Conservation (phyloP, 2,888 invertebrate species). For the Chrysomela aeneicollis region DNA sequence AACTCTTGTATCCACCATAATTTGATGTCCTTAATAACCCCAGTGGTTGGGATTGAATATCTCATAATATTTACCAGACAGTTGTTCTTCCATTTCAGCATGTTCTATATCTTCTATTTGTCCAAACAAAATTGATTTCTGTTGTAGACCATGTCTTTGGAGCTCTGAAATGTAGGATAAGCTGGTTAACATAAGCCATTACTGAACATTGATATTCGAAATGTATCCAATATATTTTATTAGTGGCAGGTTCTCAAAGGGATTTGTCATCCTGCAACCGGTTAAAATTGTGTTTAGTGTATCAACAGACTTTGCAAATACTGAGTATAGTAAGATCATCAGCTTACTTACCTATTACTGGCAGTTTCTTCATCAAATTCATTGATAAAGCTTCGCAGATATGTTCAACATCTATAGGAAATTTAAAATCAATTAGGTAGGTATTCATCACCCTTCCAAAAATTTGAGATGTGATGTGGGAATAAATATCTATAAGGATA, state of each 20-base stretch:
- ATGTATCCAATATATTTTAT: background rate
- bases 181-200: slow-evolving; percentile 1
- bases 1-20: too few relatives aligned
- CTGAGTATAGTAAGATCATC: background rate
- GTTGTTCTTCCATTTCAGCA: background rate
- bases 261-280: background rate
- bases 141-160: background rate
- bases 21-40: too few relatives aligned
- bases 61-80: background rate
- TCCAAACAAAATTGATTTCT: background rate
- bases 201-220: background rate
- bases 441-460: too few relatives aligned
- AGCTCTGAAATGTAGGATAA: slow-evolving; percentile 2
- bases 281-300: background rate
- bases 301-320: background rate
- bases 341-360: background rate
- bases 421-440: too few relatives aligned
- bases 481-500: too few relatives aligned
- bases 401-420: background rate
- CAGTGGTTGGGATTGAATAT: background rate
- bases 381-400: background rate
- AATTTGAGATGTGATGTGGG: too few relatives aligned
- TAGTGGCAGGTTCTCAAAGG: too few relatives aligned
- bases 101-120: background rate
- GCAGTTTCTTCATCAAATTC: background rate